These are phyloP conservation scores for Salarias fasciatus DNA, from an alignment of 2,797 vertebrate species.

Conservation along the genomic window DNA sequence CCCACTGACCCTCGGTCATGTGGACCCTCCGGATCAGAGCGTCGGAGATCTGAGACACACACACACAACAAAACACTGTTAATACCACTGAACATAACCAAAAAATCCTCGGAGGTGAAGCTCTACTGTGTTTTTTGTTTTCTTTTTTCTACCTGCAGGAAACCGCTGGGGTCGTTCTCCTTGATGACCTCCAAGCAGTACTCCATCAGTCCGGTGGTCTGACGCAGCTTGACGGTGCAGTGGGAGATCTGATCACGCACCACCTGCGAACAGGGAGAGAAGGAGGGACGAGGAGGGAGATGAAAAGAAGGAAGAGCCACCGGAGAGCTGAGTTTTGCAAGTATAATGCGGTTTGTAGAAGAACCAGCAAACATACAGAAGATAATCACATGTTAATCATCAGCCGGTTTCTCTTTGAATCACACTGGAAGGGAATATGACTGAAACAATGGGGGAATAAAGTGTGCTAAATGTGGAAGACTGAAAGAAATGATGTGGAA, in stretches of 20 bases:
- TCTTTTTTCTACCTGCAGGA: constrained; percentile 92
- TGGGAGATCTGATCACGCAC: constrained; percentile 98
- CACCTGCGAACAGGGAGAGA: constrained; percentile 81
- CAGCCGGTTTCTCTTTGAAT: constrained; percentile 18
- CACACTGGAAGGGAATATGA: not conserved
- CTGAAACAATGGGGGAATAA: no score
- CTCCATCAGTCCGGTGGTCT: constrained; percentile 98
- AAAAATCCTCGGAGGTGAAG: no score
- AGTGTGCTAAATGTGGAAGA: not conserved
- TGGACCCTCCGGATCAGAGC: constrained; percentile 97
- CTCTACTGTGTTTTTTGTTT: no score
- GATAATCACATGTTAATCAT: constrained; percentile 31
- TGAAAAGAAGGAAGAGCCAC: not conserved
- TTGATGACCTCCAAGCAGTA: constrained; percentile 99
- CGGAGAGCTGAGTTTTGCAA: constrained; percentile 1
- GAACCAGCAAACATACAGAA: constrained; percentile 7
- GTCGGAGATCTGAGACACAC: constrained; percentile 90
- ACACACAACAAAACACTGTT: not conserved
- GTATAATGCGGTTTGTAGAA: not conserved
- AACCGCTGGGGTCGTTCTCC: constrained; percentile 99
- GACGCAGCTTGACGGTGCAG: constrained; percentile 97
- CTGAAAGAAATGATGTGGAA: not conserved
- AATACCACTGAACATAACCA: no score
- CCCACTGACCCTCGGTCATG: constrained; percentile 97
- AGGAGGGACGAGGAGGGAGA: not conserved